Base-by-base conservation (phyloP, 2,797 vertebrate genomes). In the Falco concolor region DNA sequence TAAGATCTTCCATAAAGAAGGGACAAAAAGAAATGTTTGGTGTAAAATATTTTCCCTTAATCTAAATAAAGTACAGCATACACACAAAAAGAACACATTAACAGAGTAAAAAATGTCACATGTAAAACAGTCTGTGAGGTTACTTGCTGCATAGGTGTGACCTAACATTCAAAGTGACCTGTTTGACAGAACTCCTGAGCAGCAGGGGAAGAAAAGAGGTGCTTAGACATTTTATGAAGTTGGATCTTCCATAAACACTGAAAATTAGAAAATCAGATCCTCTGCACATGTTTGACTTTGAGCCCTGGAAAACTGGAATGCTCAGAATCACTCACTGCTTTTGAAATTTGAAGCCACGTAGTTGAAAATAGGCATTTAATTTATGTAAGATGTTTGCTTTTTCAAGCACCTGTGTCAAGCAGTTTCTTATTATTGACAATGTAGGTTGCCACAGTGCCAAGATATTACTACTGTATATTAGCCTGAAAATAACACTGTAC, bases 351-450 rank as follows among this genome's bases (percentile, higher is more conserved):
- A 89, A 90, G 60, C 49, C 49, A 57, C 64, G 53, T 52, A 82
- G 74, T 81, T 89, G 69, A 94, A 92, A 96, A 86, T 21, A 84
- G 38, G 34, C 87, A 91, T 91, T 95, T 93, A 91, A 67, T 92
- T 91, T 94, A 76, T 61, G 74, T 79, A 42, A 57, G 50, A 84
- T 32, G 27, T 69, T 64, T 93, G 69, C 42, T 95, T 45, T 91
- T 90, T 83, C 17, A 61, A 95, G 59, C 70, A 91, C 87, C 96
- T 97, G 84, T 92, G 93, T 89, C 38, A 38, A 88, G 34, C 49
- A 90, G 80, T 81, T 94, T 79, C 54, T 93, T 75, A 56, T 91
- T 96, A 53, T 91, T 6, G 21, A 27, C 28, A 60, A 64, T 78
- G 40, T 47, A 84, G 65, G 68, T 87, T 97, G 83, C 89, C 84